Evolutionary conservation across 2,113 vertebrate genomes (phyloP), one percentile per base, ranked within the genome.

Genomic region (Nothoprocta pentlandii): DNA sequence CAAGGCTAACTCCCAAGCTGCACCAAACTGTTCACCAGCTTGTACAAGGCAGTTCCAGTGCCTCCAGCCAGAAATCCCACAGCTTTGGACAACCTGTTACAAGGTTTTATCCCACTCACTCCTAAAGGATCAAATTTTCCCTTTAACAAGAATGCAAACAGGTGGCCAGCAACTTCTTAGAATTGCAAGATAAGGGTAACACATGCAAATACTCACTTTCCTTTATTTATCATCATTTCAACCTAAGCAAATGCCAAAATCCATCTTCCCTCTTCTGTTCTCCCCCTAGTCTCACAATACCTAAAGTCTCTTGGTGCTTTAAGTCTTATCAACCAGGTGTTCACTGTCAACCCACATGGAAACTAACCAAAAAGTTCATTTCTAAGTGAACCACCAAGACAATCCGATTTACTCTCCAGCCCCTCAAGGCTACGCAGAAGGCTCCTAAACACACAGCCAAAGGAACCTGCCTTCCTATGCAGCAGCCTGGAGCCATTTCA

Each of bases 401-500:
- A 61, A 51, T 10, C 4, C 11, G 28, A 46, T 32, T 4, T 12
- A 87, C 5, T 3, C 8, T 76, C 82, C 32, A 61, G 15, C 34
- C 36, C 12, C 9, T 0, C 2, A 26, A 21, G 8, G 19, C 25
- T 42, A 47, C 1, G 26, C 3, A 41, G 44, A 61, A 56, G 3
- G 8, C 8, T 49, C 34, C 20, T 2, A 13, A 69, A 73, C 5
- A 56, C 3, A 21, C 1, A 14, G 6, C 15, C 53, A n/a, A 89
- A 7, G 30, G 21, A 73, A 73, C 7, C 4, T 21, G 7, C 51
- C 47, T 86, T 32, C 12, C 59, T 28, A 4, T 4, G 3, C 3
- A 61, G 46, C 0, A 28, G 12, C 8, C 6, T 44, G 0, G 0
- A 0, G 19, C 28, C 36, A 36, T 36, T 83, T 69, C 36, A 49